phyloP scores from a whole-genome alignment of 2,888 invertebrate species.

The Patella pellucida region DNA sequence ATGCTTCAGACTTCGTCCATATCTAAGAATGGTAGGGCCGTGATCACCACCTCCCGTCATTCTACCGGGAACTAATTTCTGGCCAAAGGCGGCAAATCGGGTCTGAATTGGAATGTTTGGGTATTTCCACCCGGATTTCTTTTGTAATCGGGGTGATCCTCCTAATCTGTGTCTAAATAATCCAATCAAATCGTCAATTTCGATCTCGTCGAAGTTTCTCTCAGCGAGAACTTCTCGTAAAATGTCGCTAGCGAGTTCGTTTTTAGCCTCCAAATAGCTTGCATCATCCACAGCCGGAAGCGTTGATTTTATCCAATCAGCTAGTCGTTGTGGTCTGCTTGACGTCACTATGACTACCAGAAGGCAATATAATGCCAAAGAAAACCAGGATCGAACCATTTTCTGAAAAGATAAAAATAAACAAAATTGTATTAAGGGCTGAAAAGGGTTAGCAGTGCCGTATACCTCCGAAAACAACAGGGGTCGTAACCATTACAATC shows the following conservation, averaged over 20 bases:
- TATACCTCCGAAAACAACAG: too few relatives aligned
- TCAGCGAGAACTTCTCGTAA: background rate
- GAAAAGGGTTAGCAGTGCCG: too few relatives aligned
- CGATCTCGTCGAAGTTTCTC: background rate
- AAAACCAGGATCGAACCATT: constrained; percentile 5
- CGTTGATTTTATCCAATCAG: constrained; percentile 2
- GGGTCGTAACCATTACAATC: too few relatives aligned
- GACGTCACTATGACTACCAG: constrained; percentile 5
- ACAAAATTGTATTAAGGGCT: too few relatives aligned
- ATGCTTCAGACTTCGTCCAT: constrained; percentile 25
- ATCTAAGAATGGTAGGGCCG: constrained; percentile 34
- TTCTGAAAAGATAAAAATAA: background rate
- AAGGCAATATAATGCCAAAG: background rate
- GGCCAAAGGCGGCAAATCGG: constrained; percentile 38
- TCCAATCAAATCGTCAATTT: background rate
- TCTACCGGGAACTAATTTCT: constrained; percentile 35
- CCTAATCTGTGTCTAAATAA: background rate
- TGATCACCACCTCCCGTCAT: constrained; percentile 26
- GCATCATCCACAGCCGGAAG: constrained; percentile 3
- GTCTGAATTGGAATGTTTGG: constrained; percentile 32
- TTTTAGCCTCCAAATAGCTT: background rate
- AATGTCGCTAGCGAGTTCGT: background rate
- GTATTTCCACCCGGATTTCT: constrained; percentile 15
- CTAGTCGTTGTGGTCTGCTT: background rate
- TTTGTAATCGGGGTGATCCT: background rate